These are phyloP conservation scores for Nezara viridula DNA, from an alignment of 2,888 invertebrate species.

Conservation along the genomic window DNA sequence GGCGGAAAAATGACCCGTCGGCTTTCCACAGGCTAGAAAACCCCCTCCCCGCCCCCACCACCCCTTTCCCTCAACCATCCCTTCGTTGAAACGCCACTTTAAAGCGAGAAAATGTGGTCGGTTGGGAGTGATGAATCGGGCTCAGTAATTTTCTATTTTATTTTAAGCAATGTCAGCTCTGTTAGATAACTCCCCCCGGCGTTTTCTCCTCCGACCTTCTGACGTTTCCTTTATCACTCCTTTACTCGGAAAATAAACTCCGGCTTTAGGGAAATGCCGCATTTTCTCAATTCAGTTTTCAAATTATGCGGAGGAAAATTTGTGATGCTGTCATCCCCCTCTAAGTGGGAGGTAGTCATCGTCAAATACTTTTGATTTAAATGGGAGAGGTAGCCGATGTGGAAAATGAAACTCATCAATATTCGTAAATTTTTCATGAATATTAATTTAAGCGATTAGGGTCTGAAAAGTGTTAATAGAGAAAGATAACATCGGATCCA, in stretches of 20 bases:
- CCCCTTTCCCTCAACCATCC: not conserved
- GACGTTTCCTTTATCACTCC: slow-evolving; percentile 12
- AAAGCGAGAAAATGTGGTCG: slow-evolving; percentile 36
- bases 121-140: slow-evolving; percentile 31
- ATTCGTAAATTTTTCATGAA: no score
- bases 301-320: not conserved
- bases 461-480: no score
- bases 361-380: not conserved
- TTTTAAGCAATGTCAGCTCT: slow-evolving; percentile 49
- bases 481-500: no score
- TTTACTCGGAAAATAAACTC: not conserved
- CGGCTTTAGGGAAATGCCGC: not conserved
- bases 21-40: slow-evolving; percentile 1
- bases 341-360: not conserved
- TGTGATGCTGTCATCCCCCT: not conserved
- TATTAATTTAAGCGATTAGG: no score
- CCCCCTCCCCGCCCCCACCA: not conserved
- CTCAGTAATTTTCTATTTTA: slow-evolving; percentile 46
- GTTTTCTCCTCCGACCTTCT: not conserved
- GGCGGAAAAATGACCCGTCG: slow-evolving; percentile 42
- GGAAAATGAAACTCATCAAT: not conserved
- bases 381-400: not conserved
- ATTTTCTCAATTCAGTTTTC: not conserved
- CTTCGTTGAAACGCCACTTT: slow-evolving; percentile 37
- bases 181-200: not conserved